Base-by-base conservation (phyloP, 2,888 invertebrate genomes). In the Frankliniella intonsa region DNA sequence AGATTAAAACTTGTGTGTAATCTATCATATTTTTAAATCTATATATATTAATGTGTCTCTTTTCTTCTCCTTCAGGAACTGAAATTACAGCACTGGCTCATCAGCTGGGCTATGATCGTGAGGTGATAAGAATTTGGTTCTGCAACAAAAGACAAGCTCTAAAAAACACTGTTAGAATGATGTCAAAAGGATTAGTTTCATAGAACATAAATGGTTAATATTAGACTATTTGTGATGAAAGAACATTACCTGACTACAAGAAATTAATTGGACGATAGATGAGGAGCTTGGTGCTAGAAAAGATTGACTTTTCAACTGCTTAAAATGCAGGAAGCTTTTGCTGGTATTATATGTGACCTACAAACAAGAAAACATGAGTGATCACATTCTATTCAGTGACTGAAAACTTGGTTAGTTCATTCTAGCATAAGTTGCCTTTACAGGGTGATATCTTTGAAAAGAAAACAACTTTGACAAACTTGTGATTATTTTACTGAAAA, bases 101-200 rank as follows among this genome's bases (percentile, higher is more conserved):
- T 87, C 97, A 97, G 88, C 90, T 99, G 83, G 98, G 98, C 85
- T 98, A 98, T 89, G 98, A 98, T 87, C 92, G 98, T 82, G 98
- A 99, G 90, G 98, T 98, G 82, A 98, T 99, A 86, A 91, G 98
- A 88, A 98, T 99, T 89, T 99, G 99, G 98, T 99, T 99, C 90
- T 99, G 98, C 90, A 99, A 99, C 90, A 98, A 98, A 89, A 92
- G 98, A 82, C 98, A 99, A 89, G 97, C 98, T 1, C 91, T 98
- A 85, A 98, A 98, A 89, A 98, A 98, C 88, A 97, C 98, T n/a
- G 97, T 97, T 84, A 91, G 96, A 86, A 95, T 96, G 95, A 96
- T 96, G 95, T 94, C 94, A 82, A 95, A 94, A 89, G 93, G 94
- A 11, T 25, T 76, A 12, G 69, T 76, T 9, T 76, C 69, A 85